A percentile compares a stretch with the other conserved stretches of the same genome.
phyloP scores from a whole-genome alignment of 2,797 vertebrate species.

The Coranthus polyacanthus region DNA sequence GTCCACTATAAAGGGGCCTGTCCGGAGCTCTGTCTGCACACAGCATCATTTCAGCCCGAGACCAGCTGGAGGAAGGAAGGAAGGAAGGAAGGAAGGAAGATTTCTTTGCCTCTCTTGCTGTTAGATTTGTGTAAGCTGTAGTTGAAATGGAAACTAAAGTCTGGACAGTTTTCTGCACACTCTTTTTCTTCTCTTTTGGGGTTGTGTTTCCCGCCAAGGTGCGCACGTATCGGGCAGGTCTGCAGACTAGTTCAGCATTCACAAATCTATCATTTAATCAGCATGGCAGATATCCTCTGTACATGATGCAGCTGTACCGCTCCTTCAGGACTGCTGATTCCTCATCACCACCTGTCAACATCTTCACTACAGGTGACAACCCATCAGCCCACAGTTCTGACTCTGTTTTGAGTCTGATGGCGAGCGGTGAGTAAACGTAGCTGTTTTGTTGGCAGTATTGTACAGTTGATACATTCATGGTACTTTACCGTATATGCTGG shows the following conservation, averaged over 20 bases:
- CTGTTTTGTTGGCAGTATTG: background rate
- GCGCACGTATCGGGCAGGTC: constrained; percentile 14
- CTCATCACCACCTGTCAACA: constrained; percentile 28
- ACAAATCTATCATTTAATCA: constrained; percentile 53
- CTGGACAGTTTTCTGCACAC: constrained; percentile 21
- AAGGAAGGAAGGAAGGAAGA: constrained; percentile 66
- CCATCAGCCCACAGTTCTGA: constrained; percentile 70
- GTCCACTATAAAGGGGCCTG: constrained; percentile 81
- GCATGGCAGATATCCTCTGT: constrained; percentile 76
- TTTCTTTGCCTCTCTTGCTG: constrained; percentile 26
- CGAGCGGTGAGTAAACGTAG: constrained; percentile 83
- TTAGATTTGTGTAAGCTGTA: constrained; percentile 9
- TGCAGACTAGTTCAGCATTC: constrained; percentile 21
- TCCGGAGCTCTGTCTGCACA: constrained; percentile 63
- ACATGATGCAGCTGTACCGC: constrained; percentile 91
- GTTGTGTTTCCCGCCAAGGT: constrained; percentile 10
- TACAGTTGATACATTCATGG: background rate
- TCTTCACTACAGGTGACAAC: constrained; percentile 36
- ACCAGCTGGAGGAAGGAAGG: constrained; percentile 69
- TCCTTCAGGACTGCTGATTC: constrained; percentile 68
- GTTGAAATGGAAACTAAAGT: constrained; percentile 60
- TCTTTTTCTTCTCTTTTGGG: constrained; percentile 47
- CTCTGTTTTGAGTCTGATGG: constrained; percentile 85
- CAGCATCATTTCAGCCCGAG: constrained; percentile 69
- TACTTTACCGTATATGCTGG: background rate